These are phyloP conservation scores for Meles meles DNA, from an alignment of 2,113 vertebrate genomes.

Conservation along the genomic window DNA sequence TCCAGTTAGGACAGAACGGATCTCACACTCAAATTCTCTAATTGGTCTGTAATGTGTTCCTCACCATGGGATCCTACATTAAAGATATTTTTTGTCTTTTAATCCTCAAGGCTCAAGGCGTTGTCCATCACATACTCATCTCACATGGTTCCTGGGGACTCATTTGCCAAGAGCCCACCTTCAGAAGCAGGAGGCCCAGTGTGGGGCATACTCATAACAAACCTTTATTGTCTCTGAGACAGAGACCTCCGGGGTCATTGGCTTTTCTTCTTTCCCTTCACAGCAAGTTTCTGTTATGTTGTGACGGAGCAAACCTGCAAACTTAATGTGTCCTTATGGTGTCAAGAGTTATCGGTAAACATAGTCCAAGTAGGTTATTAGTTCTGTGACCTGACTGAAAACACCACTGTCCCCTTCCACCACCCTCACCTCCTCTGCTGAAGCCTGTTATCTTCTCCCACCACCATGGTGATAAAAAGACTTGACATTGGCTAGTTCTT, in stretches of 20 bases:
- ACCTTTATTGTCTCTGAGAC: not conserved
- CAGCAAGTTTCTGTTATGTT: not conserved
- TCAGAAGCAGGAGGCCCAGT: not conserved
- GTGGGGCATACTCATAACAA: not conserved
- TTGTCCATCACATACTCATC: not conserved
- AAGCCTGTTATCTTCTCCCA: not conserved
- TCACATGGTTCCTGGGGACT: not conserved
- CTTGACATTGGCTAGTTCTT: not conserved
- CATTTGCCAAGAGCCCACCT: not conserved
- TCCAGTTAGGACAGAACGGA: not conserved
- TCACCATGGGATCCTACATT: not conserved
- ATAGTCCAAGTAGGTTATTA: not conserved
- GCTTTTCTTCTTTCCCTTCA: not conserved
- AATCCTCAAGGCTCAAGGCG: not conserved
- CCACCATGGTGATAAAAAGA: not conserved
- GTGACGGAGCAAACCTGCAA: not conserved
- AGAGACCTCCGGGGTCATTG: not conserved
- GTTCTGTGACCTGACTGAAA: not conserved
- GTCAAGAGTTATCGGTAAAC: not conserved
- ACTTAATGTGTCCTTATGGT: not conserved
- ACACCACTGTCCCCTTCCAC: not conserved
- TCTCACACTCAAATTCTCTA: not conserved
- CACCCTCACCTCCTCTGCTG: not conserved
- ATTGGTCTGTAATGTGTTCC: not conserved
- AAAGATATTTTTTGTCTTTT: not conserved